Evolutionary conservation across 2,888 invertebrate species (phyloP), one percentile per base, ranked within the genome.

Genomic region (Pyrrhia umbra): DNA sequence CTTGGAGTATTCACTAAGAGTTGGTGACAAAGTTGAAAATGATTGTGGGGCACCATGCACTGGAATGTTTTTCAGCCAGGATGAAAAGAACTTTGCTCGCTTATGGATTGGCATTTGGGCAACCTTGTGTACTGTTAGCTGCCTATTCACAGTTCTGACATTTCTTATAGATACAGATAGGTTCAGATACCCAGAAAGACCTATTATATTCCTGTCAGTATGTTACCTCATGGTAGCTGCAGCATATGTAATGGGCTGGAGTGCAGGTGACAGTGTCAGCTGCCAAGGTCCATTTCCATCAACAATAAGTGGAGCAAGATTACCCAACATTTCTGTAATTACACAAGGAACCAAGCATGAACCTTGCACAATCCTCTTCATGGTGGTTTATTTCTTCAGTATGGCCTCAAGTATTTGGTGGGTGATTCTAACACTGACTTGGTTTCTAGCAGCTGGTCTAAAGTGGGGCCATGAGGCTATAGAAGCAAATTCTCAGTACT

Each of bases 401-500:
- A 99, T 99, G 98, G 98, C 99, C 23, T 98, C 98, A 46, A 98
- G 98, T 88, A 98, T 99, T 85, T 99, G 99, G 99, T 99, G 99
- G 99, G 98, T 99, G 55, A 97, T 99, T 81, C 95, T 99, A 84
- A 98, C 99, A 16, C 95, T 99, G 72, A 99, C 99, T 58, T 99
- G 99, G 99, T 99, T 99, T 93, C 95, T 99, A 85, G 98, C 99
- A 42, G 99, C 99, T 67, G 99, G 99, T 30, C 96, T 99, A 63
- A 99, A 99, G 94, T 99, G 99, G 99, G 99, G 99, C 45, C 98
- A 99, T 91, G 99, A 99, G 95, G 99, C 99, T 37, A 99, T 99
- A 86, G 99, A 99, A 95, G 98, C 98, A 56, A 98, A 99, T 93
- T 98, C 99, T 10, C 98, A 99, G 92, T 98, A 99, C 91, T 99